phyloP scores from a whole-genome alignment of 2,888 invertebrate species.

The Hypena proboscidalis region DNA sequence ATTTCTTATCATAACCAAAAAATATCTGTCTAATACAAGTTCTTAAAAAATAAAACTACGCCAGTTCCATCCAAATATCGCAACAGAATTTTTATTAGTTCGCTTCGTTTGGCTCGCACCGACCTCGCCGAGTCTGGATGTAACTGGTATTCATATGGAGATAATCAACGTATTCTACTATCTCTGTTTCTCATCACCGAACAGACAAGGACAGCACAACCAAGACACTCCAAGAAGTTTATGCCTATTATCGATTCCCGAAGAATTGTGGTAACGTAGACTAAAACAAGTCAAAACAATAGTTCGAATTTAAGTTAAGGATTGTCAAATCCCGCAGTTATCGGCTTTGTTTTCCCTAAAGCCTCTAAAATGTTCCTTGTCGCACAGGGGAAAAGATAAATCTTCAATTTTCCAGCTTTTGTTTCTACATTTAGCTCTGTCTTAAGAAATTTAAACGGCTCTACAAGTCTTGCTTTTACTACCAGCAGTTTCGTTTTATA shows the following conservation, averaged over 20 bases:
- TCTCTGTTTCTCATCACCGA: slow-evolving; percentile 28
- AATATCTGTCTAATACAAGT: no score
- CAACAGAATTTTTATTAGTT: slow-evolving; percentile 23
- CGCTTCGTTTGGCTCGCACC: slow-evolving; percentile 17
- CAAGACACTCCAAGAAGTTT: slow-evolving; percentile 8
- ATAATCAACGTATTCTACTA: slow-evolving; percentile 54
- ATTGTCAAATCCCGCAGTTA: slow-evolving; percentile 12
- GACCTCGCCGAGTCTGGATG: slow-evolving; percentile 66
- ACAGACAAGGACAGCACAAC: slow-evolving; percentile 23
- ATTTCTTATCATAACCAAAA: no score
- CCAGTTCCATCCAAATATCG: slow-evolving; percentile 17
- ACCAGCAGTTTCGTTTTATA: slow-evolving; percentile 2
- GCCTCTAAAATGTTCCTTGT: slow-evolving; percentile 7
- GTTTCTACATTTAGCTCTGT: background rate
- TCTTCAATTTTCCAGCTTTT: slow-evolving; percentile 22
- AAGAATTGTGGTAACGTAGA: slow-evolving; percentile 30
- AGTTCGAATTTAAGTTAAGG: slow-evolving; percentile 11
- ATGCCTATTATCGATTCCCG: slow-evolving; percentile 34
- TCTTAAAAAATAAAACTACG: background rate
- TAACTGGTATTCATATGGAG: slow-evolving; percentile 75
- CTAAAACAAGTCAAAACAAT: slow-evolving; percentile 14
- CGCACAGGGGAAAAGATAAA: slow-evolving; percentile 21
- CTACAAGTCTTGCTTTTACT: background rate
- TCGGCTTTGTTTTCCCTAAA: slow-evolving; percentile 1
- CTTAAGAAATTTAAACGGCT: slow-evolving; percentile 4